phyloP scores from a whole-genome alignment of 2,888 invertebrate species.

The Hoplodrina blanda region DNA sequence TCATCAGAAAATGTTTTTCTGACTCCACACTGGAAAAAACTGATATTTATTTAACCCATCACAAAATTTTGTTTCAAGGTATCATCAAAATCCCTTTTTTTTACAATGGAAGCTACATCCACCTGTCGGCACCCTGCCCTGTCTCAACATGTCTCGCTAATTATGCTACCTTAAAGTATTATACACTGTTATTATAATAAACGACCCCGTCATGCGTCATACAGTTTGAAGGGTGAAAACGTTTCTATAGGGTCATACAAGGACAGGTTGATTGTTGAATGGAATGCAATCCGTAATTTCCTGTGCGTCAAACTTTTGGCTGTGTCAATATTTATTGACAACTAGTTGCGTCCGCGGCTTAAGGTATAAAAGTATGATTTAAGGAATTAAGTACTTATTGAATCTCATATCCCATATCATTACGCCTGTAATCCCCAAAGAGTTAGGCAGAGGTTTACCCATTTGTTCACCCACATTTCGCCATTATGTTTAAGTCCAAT shows the following conservation, averaged over 20 bases:
- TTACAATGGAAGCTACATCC: background rate
- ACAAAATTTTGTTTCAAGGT: background rate
- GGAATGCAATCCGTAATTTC: constrained; percentile 21
- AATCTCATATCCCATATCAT: no score
- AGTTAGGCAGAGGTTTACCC: no score
- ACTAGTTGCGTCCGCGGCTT: no score
- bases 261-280: constrained; percentile 20
- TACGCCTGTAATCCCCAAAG: no score
- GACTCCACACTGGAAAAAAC: background rate
- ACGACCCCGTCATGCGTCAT: constrained; percentile 14
- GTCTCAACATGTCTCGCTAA: constrained; percentile 43
- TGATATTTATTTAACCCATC: constrained; percentile 3
- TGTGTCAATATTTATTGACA: background rate
- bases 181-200: constrained; percentile 45
- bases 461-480: no score
- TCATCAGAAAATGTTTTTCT: background rate
- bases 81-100: constrained; percentile 1
- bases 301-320: background rate
- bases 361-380: no score
- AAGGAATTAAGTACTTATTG: no score
- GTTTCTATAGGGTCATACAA: constrained; percentile 14
- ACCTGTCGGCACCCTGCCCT: constrained; percentile 42
- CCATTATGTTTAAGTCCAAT: no score
- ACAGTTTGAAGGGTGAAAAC: constrained; percentile 27
- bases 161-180: constrained; percentile 36